A percentile compares a stretch with the other conserved stretches of the same genome.
Evolutionary conservation across 2,888 invertebrate species (phyloP).

Genomic region (Rhingia rostrata): DNA sequence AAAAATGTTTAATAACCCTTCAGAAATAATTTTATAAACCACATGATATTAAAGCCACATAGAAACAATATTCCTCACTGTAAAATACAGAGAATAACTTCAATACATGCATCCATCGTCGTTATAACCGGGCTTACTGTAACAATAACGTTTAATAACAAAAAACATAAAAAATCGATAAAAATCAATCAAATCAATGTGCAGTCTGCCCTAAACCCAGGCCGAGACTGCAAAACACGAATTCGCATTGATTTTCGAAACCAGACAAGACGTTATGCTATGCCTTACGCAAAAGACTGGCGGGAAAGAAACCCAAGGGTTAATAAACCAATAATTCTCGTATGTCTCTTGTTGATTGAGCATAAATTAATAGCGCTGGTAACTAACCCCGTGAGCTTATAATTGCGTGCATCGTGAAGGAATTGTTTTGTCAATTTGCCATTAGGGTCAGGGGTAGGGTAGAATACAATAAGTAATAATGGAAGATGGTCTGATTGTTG

Average conservation of each 20-base stretch:
- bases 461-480: neutral
- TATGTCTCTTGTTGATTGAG: slow-evolving; percentile 46
- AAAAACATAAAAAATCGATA: slow-evolving; percentile 35
- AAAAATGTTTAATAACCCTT: too few species aligned
- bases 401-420: slow-evolving; percentile 72
- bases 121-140: too few species aligned
- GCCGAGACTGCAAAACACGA: neutral
- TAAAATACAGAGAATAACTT: too few species aligned
- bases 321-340: slow-evolving; percentile 63
- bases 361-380: slow-evolving; percentile 67
- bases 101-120: too few species aligned
- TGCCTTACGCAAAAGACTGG: slow-evolving; percentile 5
- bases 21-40: too few species aligned
- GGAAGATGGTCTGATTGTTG: neutral
- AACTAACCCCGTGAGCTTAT: slow-evolving; percentile 39
- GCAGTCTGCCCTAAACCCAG: neutral
- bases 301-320: slow-evolving; percentile 25
- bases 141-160: slow-evolving; percentile 9
- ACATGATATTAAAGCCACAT: too few species aligned
- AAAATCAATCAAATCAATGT: slow-evolving; percentile 9
- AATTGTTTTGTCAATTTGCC: slow-evolving; percentile 69
- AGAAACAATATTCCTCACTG: too few species aligned
- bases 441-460: neutral
- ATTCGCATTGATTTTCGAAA: slow-evolving; percentile 37
- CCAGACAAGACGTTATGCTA: slow-evolving; percentile 12